Evolutionary conservation across 2,113 vertebrate genomes (phyloP).

Genomic region (Mesembrinibis cayennensis): DNA sequence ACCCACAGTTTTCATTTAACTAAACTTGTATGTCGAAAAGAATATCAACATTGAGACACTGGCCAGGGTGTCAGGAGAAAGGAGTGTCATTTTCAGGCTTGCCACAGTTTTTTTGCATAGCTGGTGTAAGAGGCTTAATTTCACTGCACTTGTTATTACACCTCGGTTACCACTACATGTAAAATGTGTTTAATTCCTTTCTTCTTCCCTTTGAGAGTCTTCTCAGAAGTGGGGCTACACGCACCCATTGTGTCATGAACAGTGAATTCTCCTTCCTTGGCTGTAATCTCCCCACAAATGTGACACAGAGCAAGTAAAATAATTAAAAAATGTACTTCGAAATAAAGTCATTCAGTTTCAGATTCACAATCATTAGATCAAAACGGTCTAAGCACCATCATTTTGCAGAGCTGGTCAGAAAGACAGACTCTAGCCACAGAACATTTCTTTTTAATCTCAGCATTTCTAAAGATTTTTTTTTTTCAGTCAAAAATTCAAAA

Average conservation of each 20-base stretch:
- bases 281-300: neutral
- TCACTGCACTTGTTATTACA: neutral
- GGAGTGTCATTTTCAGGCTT: neutral
- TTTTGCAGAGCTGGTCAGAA: neutral
- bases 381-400: neutral
- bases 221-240: neutral
- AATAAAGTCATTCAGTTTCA: neutral
- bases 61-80: neutral
- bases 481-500: neutral
- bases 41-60: neutral
- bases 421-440: neutral
- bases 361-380: neutral
- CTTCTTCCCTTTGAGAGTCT: neutral
- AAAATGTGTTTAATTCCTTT: slow-evolving; percentile 17
- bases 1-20: neutral
- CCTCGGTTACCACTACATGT: neutral
- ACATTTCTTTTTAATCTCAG: neutral
- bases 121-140: neutral
- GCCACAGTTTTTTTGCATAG: neutral
- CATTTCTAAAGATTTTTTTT: neutral
- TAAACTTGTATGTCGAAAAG: neutral
- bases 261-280: neutral
- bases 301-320: neutral
- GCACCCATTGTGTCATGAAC: neutral
- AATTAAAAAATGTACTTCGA: neutral